phyloP scores from a whole-genome alignment of 2,113 vertebrate species.

The Ictalurus punctatus region DNA sequence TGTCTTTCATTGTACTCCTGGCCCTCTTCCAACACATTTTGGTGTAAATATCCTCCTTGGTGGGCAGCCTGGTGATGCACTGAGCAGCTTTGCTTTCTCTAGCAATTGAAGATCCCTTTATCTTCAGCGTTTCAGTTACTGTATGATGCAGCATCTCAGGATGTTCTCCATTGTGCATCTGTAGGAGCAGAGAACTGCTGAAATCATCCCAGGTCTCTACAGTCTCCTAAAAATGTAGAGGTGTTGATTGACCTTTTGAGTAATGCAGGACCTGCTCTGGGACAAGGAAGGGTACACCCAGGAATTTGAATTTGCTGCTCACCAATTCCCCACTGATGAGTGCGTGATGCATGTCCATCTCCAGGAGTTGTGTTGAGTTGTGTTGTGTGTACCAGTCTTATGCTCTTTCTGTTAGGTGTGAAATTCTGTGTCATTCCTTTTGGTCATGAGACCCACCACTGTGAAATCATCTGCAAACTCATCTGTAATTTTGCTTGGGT shows the following conservation, averaged over 20 bases:
- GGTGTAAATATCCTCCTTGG: background rate
- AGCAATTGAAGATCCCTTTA: background rate
- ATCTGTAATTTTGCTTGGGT: background rate
- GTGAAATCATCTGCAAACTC: constrained; percentile 11
- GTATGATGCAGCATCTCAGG: background rate
- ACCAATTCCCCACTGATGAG: background rate
- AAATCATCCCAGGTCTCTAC: background rate
- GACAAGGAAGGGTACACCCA: background rate
- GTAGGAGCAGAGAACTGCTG: background rate
- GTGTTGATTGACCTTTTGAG: background rate
- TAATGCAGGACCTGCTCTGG: background rate
- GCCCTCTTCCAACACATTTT: background rate
- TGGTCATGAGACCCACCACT: constrained; percentile 10
- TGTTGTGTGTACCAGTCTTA: constrained; percentile 2
- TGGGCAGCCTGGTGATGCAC: background rate
- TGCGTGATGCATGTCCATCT: background rate
- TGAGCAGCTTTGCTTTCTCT: background rate
- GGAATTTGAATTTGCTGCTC: constrained; percentile 8
- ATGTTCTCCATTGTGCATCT: background rate
- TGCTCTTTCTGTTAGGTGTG: background rate
- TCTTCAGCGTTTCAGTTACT: background rate
- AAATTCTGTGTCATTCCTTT: constrained; percentile 3
- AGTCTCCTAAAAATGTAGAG: background rate
- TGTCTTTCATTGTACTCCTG: background rate
- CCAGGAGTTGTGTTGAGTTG: background rate